These are phyloP conservation scores for Ammodytes dubius DNA, from an alignment of 2,113 vertebrate genomes.

Conservation along the genomic window DNA sequence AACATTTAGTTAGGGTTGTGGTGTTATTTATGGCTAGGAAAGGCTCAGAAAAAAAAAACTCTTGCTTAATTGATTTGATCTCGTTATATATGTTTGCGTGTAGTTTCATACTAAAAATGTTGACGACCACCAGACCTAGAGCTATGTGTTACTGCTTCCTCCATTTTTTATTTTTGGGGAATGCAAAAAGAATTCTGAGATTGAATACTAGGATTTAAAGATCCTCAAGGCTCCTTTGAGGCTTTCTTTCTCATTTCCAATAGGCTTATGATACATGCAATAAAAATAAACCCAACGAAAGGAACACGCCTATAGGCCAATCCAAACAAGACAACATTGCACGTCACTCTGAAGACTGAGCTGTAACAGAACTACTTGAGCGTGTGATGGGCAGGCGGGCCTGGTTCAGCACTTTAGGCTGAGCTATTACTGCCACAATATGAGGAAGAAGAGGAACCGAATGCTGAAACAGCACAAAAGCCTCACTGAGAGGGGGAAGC, in stretches of 20 bases:
- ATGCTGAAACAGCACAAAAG: constrained; percentile 63
- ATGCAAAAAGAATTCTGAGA: background rate
- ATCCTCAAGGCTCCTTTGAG: background rate
- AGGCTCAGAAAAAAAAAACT: background rate
- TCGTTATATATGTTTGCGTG: too few relatives aligned
- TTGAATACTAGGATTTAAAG: background rate
- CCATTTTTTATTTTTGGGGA: background rate
- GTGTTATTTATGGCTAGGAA: background rate
- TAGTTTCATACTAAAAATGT: background rate
- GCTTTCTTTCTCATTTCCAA: background rate
- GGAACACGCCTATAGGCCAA: background rate
- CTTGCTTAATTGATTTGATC: background rate
- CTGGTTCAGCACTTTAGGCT: constrained; percentile 59
- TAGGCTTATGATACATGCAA: too few relatives aligned
- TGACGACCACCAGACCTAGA: background rate
- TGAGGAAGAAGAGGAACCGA: constrained; percentile 5
- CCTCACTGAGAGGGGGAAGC: constrained; percentile 30
- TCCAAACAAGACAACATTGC: background rate
- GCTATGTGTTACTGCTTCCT: background rate
- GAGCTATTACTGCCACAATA: constrained; percentile 42
- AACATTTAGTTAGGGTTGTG: background rate
- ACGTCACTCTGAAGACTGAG: background rate
- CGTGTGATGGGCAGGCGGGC: background rate
- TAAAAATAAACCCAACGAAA: background rate
- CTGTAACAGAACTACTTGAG: constrained; percentile 10